Conservation (phyloP, 2,797 vertebrate genomes). For the Gobionotothen gibberifrons region DNA sequence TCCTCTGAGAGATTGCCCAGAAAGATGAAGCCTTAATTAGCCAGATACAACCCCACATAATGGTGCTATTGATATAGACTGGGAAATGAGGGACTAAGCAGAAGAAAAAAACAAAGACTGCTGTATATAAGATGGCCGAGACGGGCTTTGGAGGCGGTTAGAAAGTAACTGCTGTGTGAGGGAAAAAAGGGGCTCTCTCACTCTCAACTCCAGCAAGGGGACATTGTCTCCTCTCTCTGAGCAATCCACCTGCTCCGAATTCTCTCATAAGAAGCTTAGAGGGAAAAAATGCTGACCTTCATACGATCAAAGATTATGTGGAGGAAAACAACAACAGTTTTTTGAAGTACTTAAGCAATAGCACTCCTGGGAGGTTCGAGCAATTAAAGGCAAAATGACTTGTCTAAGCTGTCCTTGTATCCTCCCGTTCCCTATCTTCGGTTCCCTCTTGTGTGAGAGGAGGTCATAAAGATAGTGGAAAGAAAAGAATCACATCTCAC, state of each 20-base stretch:
- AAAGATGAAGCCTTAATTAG: constrained; percentile 85
- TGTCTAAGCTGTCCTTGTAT: constrained; percentile 79
- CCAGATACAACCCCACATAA: constrained; percentile 81
- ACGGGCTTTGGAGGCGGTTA: constrained; percentile 31
- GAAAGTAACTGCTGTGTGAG: constrained; percentile 27
- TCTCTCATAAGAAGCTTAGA: constrained; percentile 79
- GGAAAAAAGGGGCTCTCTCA: constrained; percentile 36
- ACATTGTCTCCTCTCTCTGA: constrained; percentile 63
- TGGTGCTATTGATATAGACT: constrained; percentile 76
- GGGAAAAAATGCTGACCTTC: constrained; percentile 80
- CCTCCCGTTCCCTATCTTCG: constrained; percentile 54
- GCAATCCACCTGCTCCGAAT: constrained; percentile 78
- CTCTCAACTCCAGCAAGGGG: constrained; percentile 33
- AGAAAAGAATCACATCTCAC: constrained; percentile 47
- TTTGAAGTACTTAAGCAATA: constrained; percentile 75
- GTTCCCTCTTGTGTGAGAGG: constrained; percentile 53
- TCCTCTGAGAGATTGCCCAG: constrained; percentile 80
- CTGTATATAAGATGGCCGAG: constrained; percentile 35
- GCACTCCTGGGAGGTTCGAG: constrained; percentile 74
- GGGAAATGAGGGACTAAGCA: constrained; percentile 67
- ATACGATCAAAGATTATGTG: constrained; percentile 82
- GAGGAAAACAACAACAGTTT: constrained; percentile 78
- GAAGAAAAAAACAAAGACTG: constrained; percentile 48
- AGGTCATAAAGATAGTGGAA: constrained; percentile 69
- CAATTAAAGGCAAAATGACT: constrained; percentile 84